Percentiles rank a stretch among this genome's conserved stretches.
These are phyloP conservation scores for Esox masquinongy DNA, from an alignment of 2,797 vertebrate species.

Conservation along the genomic window DNA sequence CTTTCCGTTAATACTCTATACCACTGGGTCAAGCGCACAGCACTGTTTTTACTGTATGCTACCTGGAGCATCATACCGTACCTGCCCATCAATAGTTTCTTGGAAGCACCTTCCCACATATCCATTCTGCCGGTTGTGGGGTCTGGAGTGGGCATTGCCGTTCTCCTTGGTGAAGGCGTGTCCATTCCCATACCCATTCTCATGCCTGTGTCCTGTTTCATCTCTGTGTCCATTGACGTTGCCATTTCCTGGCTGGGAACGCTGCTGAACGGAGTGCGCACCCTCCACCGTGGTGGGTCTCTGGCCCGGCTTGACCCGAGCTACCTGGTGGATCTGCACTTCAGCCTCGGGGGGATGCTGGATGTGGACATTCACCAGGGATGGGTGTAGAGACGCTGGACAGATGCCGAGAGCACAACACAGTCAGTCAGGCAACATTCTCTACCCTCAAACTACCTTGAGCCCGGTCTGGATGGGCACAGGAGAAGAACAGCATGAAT, in stretches of 20 bases:
- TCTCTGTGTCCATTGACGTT: conserved; percentile 47
- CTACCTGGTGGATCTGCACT: conserved; percentile 92
- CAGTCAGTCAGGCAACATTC: neutral
- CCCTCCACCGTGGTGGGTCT: conserved; percentile 71
- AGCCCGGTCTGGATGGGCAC: neutral
- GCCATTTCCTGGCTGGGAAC: conserved; percentile 64
- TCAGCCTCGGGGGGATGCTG: conserved; percentile 90
- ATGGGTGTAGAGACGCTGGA: conserved; percentile 86
- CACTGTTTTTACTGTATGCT: neutral
- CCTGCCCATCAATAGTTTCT: conserved; percentile 86
- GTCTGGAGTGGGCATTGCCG: conserved; percentile 40
- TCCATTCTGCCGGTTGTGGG: conserved; percentile 57
- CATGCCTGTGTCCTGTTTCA: conserved; percentile 38
- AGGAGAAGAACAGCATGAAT: neutral
- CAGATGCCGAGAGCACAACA: neutral
- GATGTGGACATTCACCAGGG: conserved; percentile 92
- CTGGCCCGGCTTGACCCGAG: conserved; percentile 81
- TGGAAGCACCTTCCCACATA: conserved; percentile 88
- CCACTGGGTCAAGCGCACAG: no score
- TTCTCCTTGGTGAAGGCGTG: conserved; percentile 49
- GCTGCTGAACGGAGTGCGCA: conserved; percentile 80
- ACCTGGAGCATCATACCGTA: conserved; percentile 56
- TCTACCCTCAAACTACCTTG: neutral
- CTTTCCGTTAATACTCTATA: no score
- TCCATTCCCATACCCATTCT: conserved; percentile 65